Evolutionary conservation across 2,888 invertebrate species (phyloP).

Genomic region (Diachrysia chrysitis): DNA sequence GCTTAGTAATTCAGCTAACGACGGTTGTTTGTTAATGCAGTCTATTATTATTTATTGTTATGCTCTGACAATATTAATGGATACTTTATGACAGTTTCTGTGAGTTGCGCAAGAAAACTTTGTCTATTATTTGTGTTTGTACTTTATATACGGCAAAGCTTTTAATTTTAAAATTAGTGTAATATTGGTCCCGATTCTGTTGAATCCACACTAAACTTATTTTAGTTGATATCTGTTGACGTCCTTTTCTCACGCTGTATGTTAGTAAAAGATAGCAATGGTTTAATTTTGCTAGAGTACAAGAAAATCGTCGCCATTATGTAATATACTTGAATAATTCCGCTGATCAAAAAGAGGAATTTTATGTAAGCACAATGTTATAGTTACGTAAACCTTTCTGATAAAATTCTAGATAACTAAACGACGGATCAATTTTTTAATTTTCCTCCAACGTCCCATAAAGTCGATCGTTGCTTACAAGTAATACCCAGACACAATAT

Average conservation of each 20-base stretch:
- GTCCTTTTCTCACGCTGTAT: no score
- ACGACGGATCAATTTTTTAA: slow-evolving; percentile 43
- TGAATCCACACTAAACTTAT: no score
- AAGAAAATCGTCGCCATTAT: no score
- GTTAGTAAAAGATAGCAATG: no score
- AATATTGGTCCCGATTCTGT: no score
- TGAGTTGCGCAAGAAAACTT: not conserved
- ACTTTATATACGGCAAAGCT: no score
- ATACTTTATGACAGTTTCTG: not conserved
- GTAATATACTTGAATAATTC: not conserved
- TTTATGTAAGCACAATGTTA: not conserved
- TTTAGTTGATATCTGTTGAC: no score
- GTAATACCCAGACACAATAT: slow-evolving; percentile 68
- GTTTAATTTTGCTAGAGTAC: no score
- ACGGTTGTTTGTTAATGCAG: slow-evolving; percentile 47
- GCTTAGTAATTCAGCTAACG: slow-evolving; percentile 53
- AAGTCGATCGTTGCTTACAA: slow-evolving; percentile 50
- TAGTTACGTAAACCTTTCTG: not conserved
- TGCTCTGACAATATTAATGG: slow-evolving; percentile 18
- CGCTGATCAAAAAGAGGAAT: not conserved
- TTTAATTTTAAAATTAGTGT: no score
- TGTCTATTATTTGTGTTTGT: no score
- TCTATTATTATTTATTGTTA: slow-evolving; percentile 52
- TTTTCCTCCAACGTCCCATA: slow-evolving; percentile 44
- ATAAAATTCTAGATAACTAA: not conserved